Evolutionary conservation across 2,888 invertebrate species (phyloP).

Genomic region (Protophormia terraenovae): DNA sequence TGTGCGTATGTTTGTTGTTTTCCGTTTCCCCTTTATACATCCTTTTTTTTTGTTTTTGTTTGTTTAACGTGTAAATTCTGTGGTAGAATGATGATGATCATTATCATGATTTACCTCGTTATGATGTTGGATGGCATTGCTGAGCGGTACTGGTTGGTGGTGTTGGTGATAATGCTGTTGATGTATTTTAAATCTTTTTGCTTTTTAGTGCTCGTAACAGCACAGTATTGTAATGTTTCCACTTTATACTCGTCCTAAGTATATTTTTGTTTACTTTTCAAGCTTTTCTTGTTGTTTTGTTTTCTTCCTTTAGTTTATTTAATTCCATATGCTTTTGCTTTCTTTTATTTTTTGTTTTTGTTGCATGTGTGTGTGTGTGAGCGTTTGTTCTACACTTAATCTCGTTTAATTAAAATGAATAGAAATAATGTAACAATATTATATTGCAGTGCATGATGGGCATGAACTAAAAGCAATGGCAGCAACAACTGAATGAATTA

Average conservation of each 20-base stretch:
- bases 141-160: not conserved
- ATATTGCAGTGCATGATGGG: conserved; percentile 14
- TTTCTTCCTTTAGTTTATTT: conserved; percentile 16
- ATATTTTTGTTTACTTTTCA: conserved; percentile 46
- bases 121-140: not conserved
- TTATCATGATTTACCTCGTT: not conserved
- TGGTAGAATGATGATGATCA: conserved; percentile 22
- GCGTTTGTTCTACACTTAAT: conserved; percentile 52
- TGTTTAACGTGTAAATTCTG: conserved; percentile 45
- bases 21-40: not conserved
- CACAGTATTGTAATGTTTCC: not conserved
- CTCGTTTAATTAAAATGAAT: conserved; percentile 67
- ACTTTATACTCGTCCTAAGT: not conserved
- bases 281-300: conserved; percentile 2
- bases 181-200: conserved; percentile 39
- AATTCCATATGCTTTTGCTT: conserved; percentile 59
- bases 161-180: conserved; percentile 20
- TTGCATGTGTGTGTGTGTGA: not conserved
- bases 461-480: not conserved
- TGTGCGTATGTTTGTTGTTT: not conserved
- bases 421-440: conserved; percentile 64
- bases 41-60: too few species aligned
- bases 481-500: not conserved
- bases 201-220: conserved; percentile 12
- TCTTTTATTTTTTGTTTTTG: not conserved